Evolutionary conservation across 2,888 invertebrate genomes (phyloP), one percentile per base, ranked within the genome.

Genomic region (Cryptocheilus praepositus): DNA sequence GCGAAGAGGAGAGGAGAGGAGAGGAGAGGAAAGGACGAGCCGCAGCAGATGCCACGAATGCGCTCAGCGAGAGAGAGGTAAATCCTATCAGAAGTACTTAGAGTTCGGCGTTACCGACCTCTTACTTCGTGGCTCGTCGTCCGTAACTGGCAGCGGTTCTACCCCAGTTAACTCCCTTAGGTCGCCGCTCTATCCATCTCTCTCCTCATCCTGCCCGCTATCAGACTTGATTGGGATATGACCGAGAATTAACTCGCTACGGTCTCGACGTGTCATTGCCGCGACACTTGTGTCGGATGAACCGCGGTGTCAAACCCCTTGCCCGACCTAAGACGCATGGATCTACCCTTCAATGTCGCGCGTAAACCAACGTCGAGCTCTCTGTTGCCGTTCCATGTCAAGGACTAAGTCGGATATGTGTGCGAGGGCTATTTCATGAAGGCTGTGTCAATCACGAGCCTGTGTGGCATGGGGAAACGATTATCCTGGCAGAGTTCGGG

Each of bases 21-120:
- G 53, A 58, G 53, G 16, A 52, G 52, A 52, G 8, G 11, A 58
- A 67, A 63, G 64, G 45, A 15, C 55, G 22, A 36, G 4, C 56
- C 18, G 54, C 28, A 67, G 68, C 78, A 78, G 78, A 78, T 72
- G 78, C 76, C 78, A 72, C 71, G 74, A 78, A 71, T 65, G 62
- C 67, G 70, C 68, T 69, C 19, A 52, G 64, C 36, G 36, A 36
- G 36, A 66, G 71, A 71, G 77, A 77, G 79, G 79, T 85, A 85
- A 85, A 85, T 85, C 85, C 84, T 85, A 85, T 86, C 85, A 83
- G 79, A 81, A 83, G 83, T 84, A 86, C 85, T 85, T 85, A 82
- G 83, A 85, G 84, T 84, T 84, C 73, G 79, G 81, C 78, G 65
- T 77, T 77, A 75, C 77, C 79, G 75, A 74, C 73, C 80, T 80